phyloP scores from a whole-genome alignment of 1,140 invertebrate genomes.

The Mylabris phalerata region DNA sequence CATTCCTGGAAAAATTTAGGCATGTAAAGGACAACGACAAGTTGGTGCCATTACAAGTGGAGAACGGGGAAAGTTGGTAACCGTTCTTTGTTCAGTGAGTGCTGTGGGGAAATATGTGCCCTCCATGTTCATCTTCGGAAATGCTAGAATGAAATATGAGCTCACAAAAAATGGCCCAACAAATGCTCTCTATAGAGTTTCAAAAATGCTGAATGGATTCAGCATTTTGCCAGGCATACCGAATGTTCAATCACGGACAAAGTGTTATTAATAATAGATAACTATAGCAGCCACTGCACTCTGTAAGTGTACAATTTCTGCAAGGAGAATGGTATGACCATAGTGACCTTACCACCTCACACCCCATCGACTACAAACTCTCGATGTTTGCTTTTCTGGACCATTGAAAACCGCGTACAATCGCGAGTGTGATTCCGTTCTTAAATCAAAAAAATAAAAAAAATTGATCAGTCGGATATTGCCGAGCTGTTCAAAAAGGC shows the following conservation, averaged over 20 bases:
- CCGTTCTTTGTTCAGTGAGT: constrained; percentile 28
- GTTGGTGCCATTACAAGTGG: constrained; percentile 38
- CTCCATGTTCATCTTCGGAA: constrained; percentile 4
- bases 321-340: too few species aligned
- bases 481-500: too few species aligned
- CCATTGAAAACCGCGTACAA: too few species aligned
- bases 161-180: background rate
- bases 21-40: constrained; percentile 39
- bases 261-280: constrained; percentile 3
- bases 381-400: too few species aligned
- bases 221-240: background rate
- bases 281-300: background rate
- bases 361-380: too few species aligned
- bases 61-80: constrained; percentile 39
- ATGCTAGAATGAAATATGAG: constrained; percentile 1
- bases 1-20: constrained; percentile 40
- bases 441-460: too few species aligned
- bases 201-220: constrained; percentile 1
- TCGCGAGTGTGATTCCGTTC: too few species aligned
- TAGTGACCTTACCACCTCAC: too few species aligned
- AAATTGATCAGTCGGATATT: too few species aligned
- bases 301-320: too few species aligned
- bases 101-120: constrained; percentile 32
- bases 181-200: background rate
- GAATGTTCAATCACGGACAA: background rate